These are phyloP conservation scores for Nomada flava DNA, from an alignment of 2,888 invertebrate species.

Conservation along the genomic window DNA sequence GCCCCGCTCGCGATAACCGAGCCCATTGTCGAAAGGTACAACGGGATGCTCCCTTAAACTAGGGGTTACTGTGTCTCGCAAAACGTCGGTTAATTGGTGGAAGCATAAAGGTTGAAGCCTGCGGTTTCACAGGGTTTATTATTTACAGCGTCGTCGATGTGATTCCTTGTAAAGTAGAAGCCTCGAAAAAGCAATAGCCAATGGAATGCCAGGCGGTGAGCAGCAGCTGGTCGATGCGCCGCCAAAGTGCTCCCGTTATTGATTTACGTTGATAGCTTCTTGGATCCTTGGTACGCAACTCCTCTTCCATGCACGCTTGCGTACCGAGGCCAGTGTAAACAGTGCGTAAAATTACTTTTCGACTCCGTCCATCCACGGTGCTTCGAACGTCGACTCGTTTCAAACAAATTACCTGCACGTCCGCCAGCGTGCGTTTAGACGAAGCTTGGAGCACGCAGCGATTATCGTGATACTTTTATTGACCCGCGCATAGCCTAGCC, in stretches of 20 bases:
- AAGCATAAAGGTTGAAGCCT: slow-evolving; percentile 58
- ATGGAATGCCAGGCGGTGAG: slow-evolving; percentile 72
- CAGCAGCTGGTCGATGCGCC: slow-evolving; percentile 80
- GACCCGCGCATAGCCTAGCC: not conserved
- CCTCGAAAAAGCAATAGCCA: slow-evolving; percentile 69
- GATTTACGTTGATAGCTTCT: slow-evolving; percentile 82
- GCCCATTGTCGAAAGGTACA: slow-evolving; percentile 28
- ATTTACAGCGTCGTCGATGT: slow-evolving; percentile 73
- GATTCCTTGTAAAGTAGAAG: slow-evolving; percentile 73
- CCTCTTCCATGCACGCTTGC: slow-evolving; percentile 36
- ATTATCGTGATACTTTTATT: slow-evolving; percentile 34
- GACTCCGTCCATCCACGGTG: slow-evolving; percentile 36
- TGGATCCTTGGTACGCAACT: slow-evolving; percentile 64
- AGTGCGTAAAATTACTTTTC: slow-evolving; percentile 73
- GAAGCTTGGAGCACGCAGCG: slow-evolving; percentile 7
- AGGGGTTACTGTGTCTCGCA: slow-evolving; percentile 42
- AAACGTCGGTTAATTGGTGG: slow-evolving; percentile 67
- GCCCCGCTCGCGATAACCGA: not conserved
- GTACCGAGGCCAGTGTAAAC: slow-evolving; percentile 70
- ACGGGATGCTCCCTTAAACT: slow-evolving; percentile 22
- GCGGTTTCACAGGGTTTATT: slow-evolving; percentile 64
- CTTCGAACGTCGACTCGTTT: slow-evolving; percentile 26
- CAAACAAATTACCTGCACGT: slow-evolving; percentile 56
- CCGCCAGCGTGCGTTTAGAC: slow-evolving; percentile 35
- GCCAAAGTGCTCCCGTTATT: slow-evolving; percentile 81